phyloP scores from a whole-genome alignment of 2,888 invertebrate genomes.

The Tethea ocularis region DNA sequence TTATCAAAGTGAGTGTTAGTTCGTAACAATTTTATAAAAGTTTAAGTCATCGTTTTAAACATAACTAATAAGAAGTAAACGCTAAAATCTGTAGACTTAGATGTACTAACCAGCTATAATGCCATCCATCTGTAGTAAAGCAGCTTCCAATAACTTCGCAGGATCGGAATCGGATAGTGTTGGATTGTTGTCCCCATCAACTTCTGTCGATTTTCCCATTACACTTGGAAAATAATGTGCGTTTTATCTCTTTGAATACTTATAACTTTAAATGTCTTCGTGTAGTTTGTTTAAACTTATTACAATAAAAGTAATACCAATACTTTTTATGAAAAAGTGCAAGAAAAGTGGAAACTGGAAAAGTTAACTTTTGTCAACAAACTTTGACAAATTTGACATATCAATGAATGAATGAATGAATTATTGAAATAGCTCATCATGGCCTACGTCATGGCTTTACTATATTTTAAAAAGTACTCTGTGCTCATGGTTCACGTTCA shows the following conservation, averaged over 20 bases:
- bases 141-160: slow-evolving; percentile 93
- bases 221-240: slow-evolving; percentile 38
- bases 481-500: no score
- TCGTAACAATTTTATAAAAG: neutral
- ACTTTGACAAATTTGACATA: slow-evolving; percentile 32
- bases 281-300: neutral
- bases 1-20: slow-evolving; percentile 25
- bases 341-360: slow-evolving; percentile 24
- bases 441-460: no score
- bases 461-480: no score
- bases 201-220: slow-evolving; percentile 76
- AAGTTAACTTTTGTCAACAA: slow-evolving; percentile 72
- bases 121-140: slow-evolving; percentile 94
- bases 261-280: neutral
- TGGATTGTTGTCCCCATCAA: slow-evolving; percentile 80
- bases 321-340: neutral
- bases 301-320: neutral
- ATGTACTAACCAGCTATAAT: slow-evolving; percentile 89
- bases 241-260: neutral
- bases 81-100: neutral
- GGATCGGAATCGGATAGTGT: slow-evolving; percentile 90
- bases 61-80: no score
- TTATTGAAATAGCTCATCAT: no score
- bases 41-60: neutral
- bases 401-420: no score